Conservation (phyloP, 2,113 vertebrate species). For the Calidris pugnax region DNA sequence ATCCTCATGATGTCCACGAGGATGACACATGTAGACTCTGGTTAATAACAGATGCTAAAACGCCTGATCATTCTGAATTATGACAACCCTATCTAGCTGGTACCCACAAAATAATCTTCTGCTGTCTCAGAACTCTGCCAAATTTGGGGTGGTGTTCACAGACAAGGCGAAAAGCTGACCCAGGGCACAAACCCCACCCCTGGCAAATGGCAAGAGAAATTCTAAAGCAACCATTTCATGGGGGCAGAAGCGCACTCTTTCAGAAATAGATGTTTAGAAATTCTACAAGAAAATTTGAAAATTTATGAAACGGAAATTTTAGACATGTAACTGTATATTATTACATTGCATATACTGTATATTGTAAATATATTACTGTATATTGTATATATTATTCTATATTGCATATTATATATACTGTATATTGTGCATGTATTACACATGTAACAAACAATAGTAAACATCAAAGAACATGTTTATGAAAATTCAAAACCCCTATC, state of each 20-base stretch:
- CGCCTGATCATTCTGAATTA: background rate
- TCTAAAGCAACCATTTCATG: background rate
- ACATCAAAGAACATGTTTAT: background rate
- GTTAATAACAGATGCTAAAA: slow-evolving; percentile 11
- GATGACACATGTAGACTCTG: background rate
- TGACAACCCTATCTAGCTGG: background rate
- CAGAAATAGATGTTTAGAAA: background rate
- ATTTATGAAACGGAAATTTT: background rate
- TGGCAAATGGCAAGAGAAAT: background rate
- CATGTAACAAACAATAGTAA: background rate
- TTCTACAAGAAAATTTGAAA: background rate
- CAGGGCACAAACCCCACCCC: background rate
- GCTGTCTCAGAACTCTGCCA: background rate
- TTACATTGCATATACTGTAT: too few species aligned
- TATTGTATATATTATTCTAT: too few species aligned
- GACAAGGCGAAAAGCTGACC: background rate
- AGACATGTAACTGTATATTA: rapidly evolving
- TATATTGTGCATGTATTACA: too few species aligned
- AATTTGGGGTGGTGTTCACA: background rate
- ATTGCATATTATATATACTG: too few species aligned
- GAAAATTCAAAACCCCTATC: background rate
- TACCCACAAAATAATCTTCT: background rate
- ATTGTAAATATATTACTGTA: too few species aligned
- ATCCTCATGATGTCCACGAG: background rate
- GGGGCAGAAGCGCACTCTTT: background rate